phyloP scores from a whole-genome alignment of 1,140 invertebrate species.

The Eumeta japonica region DNA sequence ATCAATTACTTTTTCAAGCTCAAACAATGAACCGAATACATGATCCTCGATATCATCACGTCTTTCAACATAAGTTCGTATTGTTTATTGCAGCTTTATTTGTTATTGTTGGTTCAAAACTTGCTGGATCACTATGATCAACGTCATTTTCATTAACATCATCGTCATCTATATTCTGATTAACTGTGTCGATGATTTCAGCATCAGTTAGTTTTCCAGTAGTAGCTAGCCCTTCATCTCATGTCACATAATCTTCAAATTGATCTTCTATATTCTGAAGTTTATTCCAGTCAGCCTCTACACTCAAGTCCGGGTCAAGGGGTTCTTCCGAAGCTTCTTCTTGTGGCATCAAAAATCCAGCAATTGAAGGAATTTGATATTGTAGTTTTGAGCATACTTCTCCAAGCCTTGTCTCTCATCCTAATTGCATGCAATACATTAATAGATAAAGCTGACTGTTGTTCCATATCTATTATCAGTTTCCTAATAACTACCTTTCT shows the following conservation, averaged over 20 bases:
- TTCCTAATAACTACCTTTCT: constrained; percentile 12
- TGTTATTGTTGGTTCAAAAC: not conserved
- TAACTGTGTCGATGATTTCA: not conserved
- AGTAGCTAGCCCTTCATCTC: not conserved
- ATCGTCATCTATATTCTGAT: not conserved
- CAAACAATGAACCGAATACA: constrained; percentile 12
- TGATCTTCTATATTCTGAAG: constrained; percentile 1
- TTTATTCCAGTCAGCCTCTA: constrained; percentile 3
- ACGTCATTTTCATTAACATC: constrained; percentile 1
- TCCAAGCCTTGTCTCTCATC: constrained; percentile 12
- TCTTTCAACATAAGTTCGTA: constrained; percentile 11
- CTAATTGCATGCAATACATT: constrained; percentile 12
- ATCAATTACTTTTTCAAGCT: constrained; percentile 9
- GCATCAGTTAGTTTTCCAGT: not conserved
- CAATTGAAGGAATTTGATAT: constrained; percentile 57
- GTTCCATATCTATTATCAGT: constrained; percentile 8
- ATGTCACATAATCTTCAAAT: constrained; percentile 20
- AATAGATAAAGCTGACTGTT: constrained; percentile 7
- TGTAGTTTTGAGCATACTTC: constrained; percentile 28
- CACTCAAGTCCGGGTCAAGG: constrained; percentile 1
- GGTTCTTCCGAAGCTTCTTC: constrained; percentile 2
- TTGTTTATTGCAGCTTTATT: constrained; percentile 7
- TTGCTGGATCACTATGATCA: not conserved
- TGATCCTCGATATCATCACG: constrained; percentile 13
- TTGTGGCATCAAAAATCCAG: constrained; percentile 36